Conservation (phyloP, 2,797 vertebrate species). For the Apogon hyalosoma region DNA sequence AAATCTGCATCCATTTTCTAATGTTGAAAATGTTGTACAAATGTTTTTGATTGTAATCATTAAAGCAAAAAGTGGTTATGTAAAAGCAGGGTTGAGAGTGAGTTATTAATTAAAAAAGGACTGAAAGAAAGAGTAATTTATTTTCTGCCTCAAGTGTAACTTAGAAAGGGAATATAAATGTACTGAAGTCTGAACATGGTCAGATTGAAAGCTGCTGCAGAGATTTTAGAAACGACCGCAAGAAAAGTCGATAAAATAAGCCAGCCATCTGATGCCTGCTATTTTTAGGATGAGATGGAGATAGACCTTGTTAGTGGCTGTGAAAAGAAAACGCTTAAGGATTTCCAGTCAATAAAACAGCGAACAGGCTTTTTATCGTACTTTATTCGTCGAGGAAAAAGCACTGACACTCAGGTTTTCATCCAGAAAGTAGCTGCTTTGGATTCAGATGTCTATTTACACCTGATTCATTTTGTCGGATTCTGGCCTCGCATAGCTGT, state of each 20-base stretch:
- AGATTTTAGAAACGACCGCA: no score
- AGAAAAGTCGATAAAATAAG: no score
- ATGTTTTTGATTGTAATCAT: constrained; percentile 95
- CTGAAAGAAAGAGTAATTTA: no score
- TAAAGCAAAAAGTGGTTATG: constrained; percentile 88
- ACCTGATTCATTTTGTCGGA: constrained; percentile 13
- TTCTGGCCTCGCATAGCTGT: not conserved
- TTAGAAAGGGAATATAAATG: no score
- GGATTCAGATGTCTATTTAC: constrained; percentile 2
- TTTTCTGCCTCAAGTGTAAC: no score
- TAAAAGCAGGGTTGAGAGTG: constrained; percentile 58
- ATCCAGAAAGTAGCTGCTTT: constrained; percentile 13
- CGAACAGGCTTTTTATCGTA: not conserved
- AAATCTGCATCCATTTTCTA: constrained; percentile 95
- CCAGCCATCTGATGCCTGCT: not conserved
- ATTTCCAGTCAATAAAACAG: not conserved
- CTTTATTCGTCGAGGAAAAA: constrained; percentile 25
- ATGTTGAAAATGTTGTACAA: constrained; percentile 98
- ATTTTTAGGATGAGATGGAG: not conserved
- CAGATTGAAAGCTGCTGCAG: no score
- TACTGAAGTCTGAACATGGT: no score
- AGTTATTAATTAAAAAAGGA: constrained; percentile 39
- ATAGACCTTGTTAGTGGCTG: not conserved
- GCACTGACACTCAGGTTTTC: not conserved
- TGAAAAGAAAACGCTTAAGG: not conserved